Conservation (phyloP, 2,113 vertebrate species). For the Helogale parvula region DNA sequence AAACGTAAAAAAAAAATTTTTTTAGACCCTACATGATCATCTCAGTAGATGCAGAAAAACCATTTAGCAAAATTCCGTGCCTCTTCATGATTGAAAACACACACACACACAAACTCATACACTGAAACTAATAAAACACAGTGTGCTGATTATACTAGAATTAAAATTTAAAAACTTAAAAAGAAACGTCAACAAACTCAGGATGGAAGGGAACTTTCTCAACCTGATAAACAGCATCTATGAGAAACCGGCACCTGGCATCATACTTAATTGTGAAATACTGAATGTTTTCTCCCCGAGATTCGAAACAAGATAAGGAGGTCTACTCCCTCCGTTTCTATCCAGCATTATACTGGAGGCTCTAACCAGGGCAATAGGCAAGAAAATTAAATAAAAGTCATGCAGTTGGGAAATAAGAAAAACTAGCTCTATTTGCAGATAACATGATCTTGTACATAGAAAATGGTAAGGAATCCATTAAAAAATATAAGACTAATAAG, state of each 20-base stretch:
- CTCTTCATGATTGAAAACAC: not conserved
- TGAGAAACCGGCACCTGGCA: not conserved
- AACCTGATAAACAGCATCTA: not conserved
- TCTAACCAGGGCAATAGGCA: not conserved
- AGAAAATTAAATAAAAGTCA: not conserved
- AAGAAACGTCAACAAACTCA: not conserved
- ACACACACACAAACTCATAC: not conserved
- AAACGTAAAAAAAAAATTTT: too few species aligned
- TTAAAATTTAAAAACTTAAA: not conserved
- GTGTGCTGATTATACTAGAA: not conserved
- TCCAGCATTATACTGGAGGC: not conserved
- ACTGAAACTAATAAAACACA: not conserved
- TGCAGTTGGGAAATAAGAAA: not conserved
- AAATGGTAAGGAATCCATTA: not conserved
- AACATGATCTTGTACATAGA: not conserved
- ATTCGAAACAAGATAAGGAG: not conserved
- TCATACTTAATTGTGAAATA: not conserved
- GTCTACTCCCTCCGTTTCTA: not conserved
- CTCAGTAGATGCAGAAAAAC: not conserved
- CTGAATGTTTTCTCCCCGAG: not conserved
- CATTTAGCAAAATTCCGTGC: not conserved
- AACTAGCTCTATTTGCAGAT: not conserved
- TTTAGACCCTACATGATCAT: not conserved
- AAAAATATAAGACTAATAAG: not conserved
- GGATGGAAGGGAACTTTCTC: not conserved